A percentile compares a stretch with the other conserved stretches of the same genome.
phyloP scores from a whole-genome alignment of 2,113 vertebrate species.

The Melanotaenia duboulayi region DNA sequence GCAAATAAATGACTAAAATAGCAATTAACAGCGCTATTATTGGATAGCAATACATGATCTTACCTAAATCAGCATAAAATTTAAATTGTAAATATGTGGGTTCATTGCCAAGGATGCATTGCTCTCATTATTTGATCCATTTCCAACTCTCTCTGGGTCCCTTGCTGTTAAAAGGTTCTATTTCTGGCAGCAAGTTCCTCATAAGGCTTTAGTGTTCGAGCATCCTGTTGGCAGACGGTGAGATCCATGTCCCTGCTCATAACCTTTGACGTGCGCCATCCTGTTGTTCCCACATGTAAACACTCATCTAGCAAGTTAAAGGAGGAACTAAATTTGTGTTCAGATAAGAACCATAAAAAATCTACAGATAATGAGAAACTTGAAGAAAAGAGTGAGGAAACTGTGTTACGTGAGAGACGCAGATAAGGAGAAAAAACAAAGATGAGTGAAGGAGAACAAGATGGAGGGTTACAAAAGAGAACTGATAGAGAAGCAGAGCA shows the following conservation, averaged over 20 bases:
- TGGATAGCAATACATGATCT: background rate
- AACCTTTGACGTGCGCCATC: slow-evolving; percentile 48
- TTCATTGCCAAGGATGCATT: slow-evolving; percentile 26
- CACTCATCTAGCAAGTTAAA: slow-evolving; percentile 5
- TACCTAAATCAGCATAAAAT: slow-evolving; percentile 8
- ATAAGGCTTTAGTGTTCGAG: slow-evolving; percentile 38
- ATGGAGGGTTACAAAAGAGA: slow-evolving; percentile 59
- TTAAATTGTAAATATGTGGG: slow-evolving; percentile 6
- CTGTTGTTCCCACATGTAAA: slow-evolving; percentile 13
- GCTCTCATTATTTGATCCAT: slow-evolving; percentile 56
- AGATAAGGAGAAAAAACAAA: slow-evolving; percentile 49
- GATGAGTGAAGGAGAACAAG: slow-evolving; percentile 57
- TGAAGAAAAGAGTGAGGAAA: slow-evolving; percentile 27
- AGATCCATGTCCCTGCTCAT: slow-evolving; percentile 23
- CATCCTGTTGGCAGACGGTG: slow-evolving; percentile 48
- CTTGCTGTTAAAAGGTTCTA: slow-evolving; percentile 59
- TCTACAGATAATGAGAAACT: slow-evolving; percentile 28
- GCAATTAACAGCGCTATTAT: background rate
- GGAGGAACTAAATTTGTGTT: slow-evolving; percentile 10
- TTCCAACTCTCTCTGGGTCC: slow-evolving; percentile 53
- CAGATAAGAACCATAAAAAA: slow-evolving; percentile 23
- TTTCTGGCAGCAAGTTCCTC: slow-evolving; percentile 55
- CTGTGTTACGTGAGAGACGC: slow-evolving; percentile 20
- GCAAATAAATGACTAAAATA: background rate
- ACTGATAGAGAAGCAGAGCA: slow-evolving; percentile 37